Evolutionary conservation across 2,888 invertebrate species (phyloP).

Genomic region (Pristionchus exspectatus): DNA sequence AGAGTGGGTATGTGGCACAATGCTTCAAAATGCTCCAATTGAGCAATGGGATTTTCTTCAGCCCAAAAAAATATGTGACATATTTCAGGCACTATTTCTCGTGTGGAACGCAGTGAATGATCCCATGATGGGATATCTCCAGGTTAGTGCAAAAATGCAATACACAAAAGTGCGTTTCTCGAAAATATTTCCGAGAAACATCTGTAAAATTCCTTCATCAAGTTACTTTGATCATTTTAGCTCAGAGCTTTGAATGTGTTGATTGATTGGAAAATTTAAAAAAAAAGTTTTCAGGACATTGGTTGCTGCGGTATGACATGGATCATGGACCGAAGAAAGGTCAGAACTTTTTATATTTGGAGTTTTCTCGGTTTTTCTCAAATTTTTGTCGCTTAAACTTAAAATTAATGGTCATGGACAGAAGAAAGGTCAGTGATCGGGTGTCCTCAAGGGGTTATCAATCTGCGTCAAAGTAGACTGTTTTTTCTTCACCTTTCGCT

Average conservation of each 20-base stretch:
- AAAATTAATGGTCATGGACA: slow-evolving; percentile 60
- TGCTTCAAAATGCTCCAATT: too few species aligned
- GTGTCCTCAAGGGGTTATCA: neutral
- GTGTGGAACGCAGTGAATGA: slow-evolving; percentile 72
- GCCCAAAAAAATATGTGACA: too few species aligned
- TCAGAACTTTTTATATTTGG: neutral
- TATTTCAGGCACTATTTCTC: slow-evolving; percentile 64
- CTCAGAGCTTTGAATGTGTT: too few species aligned
- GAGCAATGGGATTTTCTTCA: too few species aligned
- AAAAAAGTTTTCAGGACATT: slow-evolving; percentile 61
- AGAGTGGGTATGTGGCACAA: too few species aligned
- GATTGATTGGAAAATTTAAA: too few species aligned
- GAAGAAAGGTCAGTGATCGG: slow-evolving; percentile 60
- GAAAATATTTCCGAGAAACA: neutral
- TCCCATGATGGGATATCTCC: slow-evolving; percentile 70
- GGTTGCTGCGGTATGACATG: slow-evolving; percentile 70
- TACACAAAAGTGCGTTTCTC: too few species aligned
- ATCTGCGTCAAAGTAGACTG: neutral
- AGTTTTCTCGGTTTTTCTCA: too few species aligned
- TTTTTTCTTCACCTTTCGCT: neutral
- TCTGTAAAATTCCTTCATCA: too few species aligned
- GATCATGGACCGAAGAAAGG: slow-evolving; percentile 71
- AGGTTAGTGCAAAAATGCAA: slow-evolving; percentile 56
- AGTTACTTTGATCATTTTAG: too few species aligned
- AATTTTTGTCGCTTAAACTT: too few species aligned